These are phyloP conservation scores for Chloromyia formosa DNA, from an alignment of 2,888 invertebrate genomes.

Conservation along the genomic window DNA sequence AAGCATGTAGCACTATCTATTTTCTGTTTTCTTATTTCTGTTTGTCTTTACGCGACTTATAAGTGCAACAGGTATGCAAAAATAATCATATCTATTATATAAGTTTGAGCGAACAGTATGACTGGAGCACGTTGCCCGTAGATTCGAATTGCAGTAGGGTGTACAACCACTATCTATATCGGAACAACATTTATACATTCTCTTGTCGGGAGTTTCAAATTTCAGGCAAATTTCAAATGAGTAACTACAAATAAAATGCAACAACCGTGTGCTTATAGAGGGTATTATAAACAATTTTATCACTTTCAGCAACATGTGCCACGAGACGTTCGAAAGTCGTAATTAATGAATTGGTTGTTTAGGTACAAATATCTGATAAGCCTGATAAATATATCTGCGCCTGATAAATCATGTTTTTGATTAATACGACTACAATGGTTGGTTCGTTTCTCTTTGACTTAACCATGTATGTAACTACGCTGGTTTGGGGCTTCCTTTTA, in stretches of 20 bases:
- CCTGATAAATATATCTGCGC: too few relatives aligned
- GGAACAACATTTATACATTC: constrained; percentile 8
- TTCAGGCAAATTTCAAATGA: not conserved
- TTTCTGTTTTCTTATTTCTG: constrained; percentile 43
- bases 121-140: too few relatives aligned
- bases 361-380: too few relatives aligned
- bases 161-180: constrained; percentile 10
- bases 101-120: not conserved
- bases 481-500: too few relatives aligned
- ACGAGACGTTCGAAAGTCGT: too few relatives aligned
- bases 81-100: constrained; percentile 29
- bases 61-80: constrained; percentile 22
- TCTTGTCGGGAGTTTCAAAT: constrained; percentile 6
- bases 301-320: not conserved
- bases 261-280: not conserved
- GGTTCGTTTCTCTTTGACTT: too few relatives aligned
- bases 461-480: too few relatives aligned
- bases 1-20: constrained; percentile 48
- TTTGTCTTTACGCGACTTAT: constrained; percentile 15
- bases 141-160: not conserved
- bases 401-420: too few relatives aligned
- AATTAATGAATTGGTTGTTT: too few relatives aligned
- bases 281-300: constrained; percentile 2
- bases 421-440: too few relatives aligned
- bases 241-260: not conserved